phyloP scores from a whole-genome alignment of 2,888 invertebrate species.

The Falcaria lacertinaria region DNA sequence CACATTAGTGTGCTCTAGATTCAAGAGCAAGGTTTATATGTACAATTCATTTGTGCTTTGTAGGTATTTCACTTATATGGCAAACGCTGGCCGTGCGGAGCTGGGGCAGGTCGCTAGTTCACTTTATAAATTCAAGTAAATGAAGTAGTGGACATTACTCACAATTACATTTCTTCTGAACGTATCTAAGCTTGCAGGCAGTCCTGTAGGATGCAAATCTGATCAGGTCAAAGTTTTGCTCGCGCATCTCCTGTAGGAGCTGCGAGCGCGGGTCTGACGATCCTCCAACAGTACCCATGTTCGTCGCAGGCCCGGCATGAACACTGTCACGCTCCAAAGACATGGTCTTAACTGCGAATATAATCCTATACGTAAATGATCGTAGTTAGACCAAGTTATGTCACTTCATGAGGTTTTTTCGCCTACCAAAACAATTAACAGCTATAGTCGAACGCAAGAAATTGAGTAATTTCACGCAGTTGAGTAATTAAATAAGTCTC shows the following conservation, averaged over 20 bases:
- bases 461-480: slow-evolving; percentile 5
- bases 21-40: too few species aligned
- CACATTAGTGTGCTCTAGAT: too few species aligned
- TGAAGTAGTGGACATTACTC: slow-evolving; percentile 71
- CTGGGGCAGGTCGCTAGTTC: too few species aligned
- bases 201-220: slow-evolving; percentile 98
- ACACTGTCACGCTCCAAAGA: slow-evolving; percentile 64
- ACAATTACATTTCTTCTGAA: slow-evolving; percentile 98
- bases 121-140: too few species aligned
- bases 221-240: slow-evolving; percentile 96
- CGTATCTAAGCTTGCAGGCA: slow-evolving; percentile 97
- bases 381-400: background rate
- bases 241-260: slow-evolving; percentile 90
- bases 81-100: too few species aligned
- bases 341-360: slow-evolving; percentile 29
- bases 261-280: slow-evolving; percentile 84
- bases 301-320: slow-evolving; percentile 45
- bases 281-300: slow-evolving; percentile 26
- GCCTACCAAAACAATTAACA: background rate
- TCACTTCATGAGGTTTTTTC: background rate
- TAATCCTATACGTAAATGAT: background rate
- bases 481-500: slow-evolving; percentile 18
- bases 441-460: background rate
- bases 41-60: too few species aligned
- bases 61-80: too few species aligned